Evolutionary conservation across 2,113 vertebrate species (phyloP).

Genomic region (Elgaria multicarinata): DNA sequence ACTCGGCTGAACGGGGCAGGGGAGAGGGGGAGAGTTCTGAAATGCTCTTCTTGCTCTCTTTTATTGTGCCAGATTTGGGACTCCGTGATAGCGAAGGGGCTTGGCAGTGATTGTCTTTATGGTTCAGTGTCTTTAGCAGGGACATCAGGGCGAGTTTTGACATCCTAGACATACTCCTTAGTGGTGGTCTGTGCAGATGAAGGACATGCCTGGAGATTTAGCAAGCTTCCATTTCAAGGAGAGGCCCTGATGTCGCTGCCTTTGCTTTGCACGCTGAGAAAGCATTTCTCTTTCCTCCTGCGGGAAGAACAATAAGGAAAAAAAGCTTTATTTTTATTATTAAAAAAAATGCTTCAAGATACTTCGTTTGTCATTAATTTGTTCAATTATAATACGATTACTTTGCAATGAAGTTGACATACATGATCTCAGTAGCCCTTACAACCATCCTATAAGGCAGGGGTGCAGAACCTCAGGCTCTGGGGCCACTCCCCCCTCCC

Average conservation of each 20-base stretch:
- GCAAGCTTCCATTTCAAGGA: slow-evolving; percentile 99
- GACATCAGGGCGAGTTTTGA: slow-evolving; percentile 76
- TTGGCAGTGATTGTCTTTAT: slow-evolving; percentile 86
- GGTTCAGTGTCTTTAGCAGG: slow-evolving; percentile 80
- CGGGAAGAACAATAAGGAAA: slow-evolving; percentile 17
- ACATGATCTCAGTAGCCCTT: neutral
- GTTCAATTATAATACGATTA: neutral
- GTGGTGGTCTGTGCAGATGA: slow-evolving; percentile 72
- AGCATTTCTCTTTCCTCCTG: slow-evolving; percentile 93
- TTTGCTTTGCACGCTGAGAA: slow-evolving; percentile 98
- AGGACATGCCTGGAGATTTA: slow-evolving; percentile 83
- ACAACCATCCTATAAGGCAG: neutral
- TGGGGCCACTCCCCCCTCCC: too few species aligned
- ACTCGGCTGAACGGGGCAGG: slow-evolving; percentile 66
- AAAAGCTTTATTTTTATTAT: neutral
- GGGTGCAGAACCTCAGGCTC: neutral
- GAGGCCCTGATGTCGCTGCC: slow-evolving; percentile 92
- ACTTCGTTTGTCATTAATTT: neutral
- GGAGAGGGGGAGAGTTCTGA: slow-evolving; percentile 51
- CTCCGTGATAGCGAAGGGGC: slow-evolving; percentile 69
- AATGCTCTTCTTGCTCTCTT: slow-evolving; percentile 57
- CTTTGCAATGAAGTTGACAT: neutral
- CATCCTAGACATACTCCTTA: slow-evolving; percentile 74
- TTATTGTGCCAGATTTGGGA: slow-evolving; percentile 60
- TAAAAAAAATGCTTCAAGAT: neutral